A percentile compares a stretch with the other conserved stretches of the same genome.
phyloP scores from a whole-genome alignment of 2,113 vertebrate genomes.

The Tachysurus fulvidraco region DNA sequence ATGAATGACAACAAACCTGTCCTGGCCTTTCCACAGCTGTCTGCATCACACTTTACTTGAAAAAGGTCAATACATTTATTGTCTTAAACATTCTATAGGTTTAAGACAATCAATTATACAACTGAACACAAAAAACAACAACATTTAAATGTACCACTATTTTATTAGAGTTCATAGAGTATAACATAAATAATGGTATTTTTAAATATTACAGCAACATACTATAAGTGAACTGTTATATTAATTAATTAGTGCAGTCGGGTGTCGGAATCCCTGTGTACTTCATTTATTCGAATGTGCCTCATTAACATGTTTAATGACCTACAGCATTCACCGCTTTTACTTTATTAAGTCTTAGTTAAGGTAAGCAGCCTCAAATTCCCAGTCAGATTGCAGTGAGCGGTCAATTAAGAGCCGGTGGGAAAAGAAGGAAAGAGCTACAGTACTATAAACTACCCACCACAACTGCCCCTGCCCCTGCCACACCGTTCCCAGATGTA shows the following conservation, averaged over 20 bases:
- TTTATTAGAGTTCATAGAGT: background rate
- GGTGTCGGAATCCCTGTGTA: background rate
- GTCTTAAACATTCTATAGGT: background rate
- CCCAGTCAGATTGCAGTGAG: background rate
- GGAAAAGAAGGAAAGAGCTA: background rate
- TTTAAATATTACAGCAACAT: background rate
- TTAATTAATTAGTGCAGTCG: background rate
- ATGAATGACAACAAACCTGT: background rate
- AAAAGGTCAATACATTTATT: background rate
- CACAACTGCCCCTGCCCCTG: no score
- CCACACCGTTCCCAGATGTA: background rate
- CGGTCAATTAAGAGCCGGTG: slow-evolving; percentile 1
- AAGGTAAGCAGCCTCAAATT: slow-evolving; percentile 14
- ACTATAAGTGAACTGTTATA: no score
- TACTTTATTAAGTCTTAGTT: slow-evolving; percentile 15
- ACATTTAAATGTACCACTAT: background rate
- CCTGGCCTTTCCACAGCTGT: background rate
- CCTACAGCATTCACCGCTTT: background rate
- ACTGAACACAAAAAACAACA: background rate
- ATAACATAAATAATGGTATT: background rate
- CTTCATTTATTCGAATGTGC: background rate
- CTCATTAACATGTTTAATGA: slow-evolving; percentile 9
- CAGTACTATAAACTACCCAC: background rate
- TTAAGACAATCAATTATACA: background rate
- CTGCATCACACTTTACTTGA: slow-evolving; percentile 4